Base-by-base conservation (phyloP, 1,140 invertebrate species). In the Battus philenor region DNA sequence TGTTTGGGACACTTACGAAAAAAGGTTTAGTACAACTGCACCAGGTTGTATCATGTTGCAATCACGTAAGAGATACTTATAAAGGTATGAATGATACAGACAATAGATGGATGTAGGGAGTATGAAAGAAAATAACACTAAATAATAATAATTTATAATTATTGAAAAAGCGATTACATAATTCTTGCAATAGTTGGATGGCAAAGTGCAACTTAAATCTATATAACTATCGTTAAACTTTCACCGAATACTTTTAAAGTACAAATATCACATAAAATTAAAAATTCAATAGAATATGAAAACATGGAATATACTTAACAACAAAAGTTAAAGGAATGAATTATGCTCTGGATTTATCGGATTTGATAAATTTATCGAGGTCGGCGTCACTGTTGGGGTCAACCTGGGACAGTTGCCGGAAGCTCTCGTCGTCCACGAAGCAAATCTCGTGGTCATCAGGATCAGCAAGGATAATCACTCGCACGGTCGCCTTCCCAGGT, bases 391-490 rank as follows among this genome's bases (percentile, higher is more conserved):
- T 95, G 43, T 93, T 89, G 5, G 93, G 90, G 69, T 99, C 97
- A 6, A 96, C 89, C 65, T 94, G 88, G 0, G 97, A 98, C 16
- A 99, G 83, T 70, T 97, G 88, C 16, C 91, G 84, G 85, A 98
- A 99, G 15, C 91, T 95, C 87, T 98, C 96, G 66, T 98, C 97
- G 54, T 98, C 97, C 8, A 99, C 98, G 86, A 99, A 99, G 86
- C 98, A 99, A 50, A 99, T 99, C 88, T 99, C 97, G 87, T 99
- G 97, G 1, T 91, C 95, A 88, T 99, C 96, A 1, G 97, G 97
- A 88, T 99, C 98, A 16, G 94, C 94, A 4, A 99, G 86, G 66
- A 99, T 99, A 11, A 99, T 94, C 15, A 99, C 98, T 49, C 94
- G 88, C 0, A 99, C 98, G 4, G 95, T 95, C 1, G 96, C 96